phyloP scores from a whole-genome alignment of 2,888 invertebrate species.

The Hirtodrosophila trivittata region DNA sequence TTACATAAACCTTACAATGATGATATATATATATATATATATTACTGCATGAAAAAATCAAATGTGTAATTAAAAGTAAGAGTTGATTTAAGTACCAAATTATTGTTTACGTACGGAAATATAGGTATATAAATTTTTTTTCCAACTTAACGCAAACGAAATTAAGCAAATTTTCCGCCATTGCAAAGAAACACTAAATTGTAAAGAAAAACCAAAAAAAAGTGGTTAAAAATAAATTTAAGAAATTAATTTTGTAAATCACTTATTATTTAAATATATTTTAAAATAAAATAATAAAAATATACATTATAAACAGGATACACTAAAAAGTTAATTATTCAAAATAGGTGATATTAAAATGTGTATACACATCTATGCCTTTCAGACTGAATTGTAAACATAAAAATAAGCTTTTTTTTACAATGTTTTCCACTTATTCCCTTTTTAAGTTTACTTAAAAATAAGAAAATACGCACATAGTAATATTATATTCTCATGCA shows the following conservation, averaged over 20 bases:
- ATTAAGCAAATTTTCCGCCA: slow-evolving; percentile 70
- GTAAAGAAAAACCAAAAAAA: slow-evolving; percentile 43
- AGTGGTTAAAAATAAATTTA: slow-evolving; percentile 62
- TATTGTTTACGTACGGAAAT: slow-evolving; percentile 68
- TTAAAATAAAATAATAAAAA: slow-evolving; percentile 49
- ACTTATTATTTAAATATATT: slow-evolving; percentile 59
- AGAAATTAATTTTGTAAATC: slow-evolving; percentile 63
- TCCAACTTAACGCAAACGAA: slow-evolving; percentile 76
- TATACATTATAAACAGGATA: slow-evolving; percentile 40
- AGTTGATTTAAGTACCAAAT: slow-evolving; percentile 74
- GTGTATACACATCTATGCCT: slow-evolving; percentile 79
- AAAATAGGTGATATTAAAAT: slow-evolving; percentile 77
- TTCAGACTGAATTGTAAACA: slow-evolving; percentile 79
- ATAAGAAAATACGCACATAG: slow-evolving; percentile 69
- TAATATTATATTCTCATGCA: too few relatives aligned
- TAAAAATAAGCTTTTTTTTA: slow-evolving; percentile 37
- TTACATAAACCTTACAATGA: slow-evolving; percentile 56
- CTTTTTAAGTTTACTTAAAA: slow-evolving; percentile 61
- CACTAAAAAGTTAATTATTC: slow-evolving; percentile 70
- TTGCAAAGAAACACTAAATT: too few relatives aligned
- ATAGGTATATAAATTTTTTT: slow-evolving; percentile 67
- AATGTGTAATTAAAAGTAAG: slow-evolving; percentile 71
- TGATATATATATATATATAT: slow-evolving; percentile 65
- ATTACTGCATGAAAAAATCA: slow-evolving; percentile 70
- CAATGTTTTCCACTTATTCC: too few relatives aligned